Conservation (phyloP, 2,797 vertebrate genomes). For the Perodicticus potto region DNA sequence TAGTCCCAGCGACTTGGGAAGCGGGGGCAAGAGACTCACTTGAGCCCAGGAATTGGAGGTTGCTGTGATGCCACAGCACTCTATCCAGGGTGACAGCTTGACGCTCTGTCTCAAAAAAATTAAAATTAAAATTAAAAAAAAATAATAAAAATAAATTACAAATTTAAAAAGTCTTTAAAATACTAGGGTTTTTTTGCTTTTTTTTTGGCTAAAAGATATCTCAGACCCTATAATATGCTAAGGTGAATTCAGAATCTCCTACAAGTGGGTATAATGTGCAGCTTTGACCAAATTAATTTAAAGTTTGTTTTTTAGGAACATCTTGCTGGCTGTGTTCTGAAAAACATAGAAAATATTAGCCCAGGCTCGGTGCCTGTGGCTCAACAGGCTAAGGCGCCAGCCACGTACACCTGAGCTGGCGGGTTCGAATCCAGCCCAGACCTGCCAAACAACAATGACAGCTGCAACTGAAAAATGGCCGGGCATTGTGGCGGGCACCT, state of each 20-base stretch:
- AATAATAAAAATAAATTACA: neutral
- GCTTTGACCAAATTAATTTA: conserved; percentile 18
- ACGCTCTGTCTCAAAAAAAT: neutral
- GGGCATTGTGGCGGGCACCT: no score
- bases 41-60: neutral
- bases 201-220: neutral
- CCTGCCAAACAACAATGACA: no score
- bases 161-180: neutral
- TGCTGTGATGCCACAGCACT: neutral
- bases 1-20: no score
- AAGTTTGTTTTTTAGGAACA: neutral
- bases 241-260: neutral
- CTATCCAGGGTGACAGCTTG: neutral
- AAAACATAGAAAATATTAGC: neutral
- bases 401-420: no score
- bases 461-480: no score
- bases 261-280: neutral
- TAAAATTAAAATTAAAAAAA: no score
- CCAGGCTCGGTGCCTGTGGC: no score
- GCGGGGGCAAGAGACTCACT: no score
- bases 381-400: no score
- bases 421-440: no score
- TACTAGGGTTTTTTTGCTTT: neutral
- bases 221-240: neutral
- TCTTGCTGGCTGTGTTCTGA: neutral